Evolutionary conservation across 2,113 vertebrate species (phyloP), one percentile per base, ranked within the genome.

Genomic region (Centropus unirufus): DNA sequence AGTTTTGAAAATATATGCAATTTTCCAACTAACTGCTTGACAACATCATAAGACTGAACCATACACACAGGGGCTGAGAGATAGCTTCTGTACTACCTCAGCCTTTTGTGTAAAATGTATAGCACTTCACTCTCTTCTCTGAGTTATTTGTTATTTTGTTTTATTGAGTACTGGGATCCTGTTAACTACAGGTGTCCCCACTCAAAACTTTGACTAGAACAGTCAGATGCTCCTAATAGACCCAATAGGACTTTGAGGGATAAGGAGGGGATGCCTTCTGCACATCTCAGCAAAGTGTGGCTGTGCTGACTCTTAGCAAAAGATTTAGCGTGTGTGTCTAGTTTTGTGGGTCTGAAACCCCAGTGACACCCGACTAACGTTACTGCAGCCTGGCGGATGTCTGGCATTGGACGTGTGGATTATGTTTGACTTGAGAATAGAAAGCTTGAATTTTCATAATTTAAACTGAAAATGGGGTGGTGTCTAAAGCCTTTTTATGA

Each of bases 41-140:
- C 11, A n/a, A 29, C 2, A 2, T 7, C 12, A 64, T 52, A 14
- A 1, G 1, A 30, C 64, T 42, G 24, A 68, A 27, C 12, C 4
- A 5, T 46, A 7, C 52, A 13, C 30, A 7, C 26, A 7, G 27
- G 23, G 26, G 11, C 24, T 27, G 17, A 9, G 42, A 32, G 49
- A 29, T 15, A 23, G 14, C 8, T 46, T 22, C 22, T 47, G 21
- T 46, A 16, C 18, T 51, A 3, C n/a, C 18, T 80, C 18, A 40
- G 8, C 22, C 16, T 61, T 46, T 13, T 30, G 8, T 19, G n/a
- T 57, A 42, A 55, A 17, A 75, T 14, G 3, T 6, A 3, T 20
- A 18, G 6, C 2, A 20, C 19, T n/a, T 58, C 13, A 4, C 12
- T 24, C 22, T 51, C 15, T 64, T 44, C 26, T 10, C 21, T 40